A percentile compares a stretch with the other conserved stretches of the same genome.
These are phyloP conservation scores for Drosophila sulfurigaster DNA, from an alignment of 1,140 invertebrate genomes.

Conservation along the genomic window DNA sequence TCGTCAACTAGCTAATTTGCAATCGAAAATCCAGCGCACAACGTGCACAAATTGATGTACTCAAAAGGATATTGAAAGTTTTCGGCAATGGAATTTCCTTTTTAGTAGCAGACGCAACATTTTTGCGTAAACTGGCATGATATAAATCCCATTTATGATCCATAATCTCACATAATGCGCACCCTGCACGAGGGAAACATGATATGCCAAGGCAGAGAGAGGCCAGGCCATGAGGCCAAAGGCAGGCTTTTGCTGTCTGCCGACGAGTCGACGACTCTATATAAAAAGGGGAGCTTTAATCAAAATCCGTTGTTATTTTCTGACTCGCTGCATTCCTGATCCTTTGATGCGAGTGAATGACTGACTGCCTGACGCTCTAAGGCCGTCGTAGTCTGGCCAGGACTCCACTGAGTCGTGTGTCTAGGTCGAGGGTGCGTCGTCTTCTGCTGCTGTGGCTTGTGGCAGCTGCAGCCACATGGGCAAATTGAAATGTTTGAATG, in stretches of 20 bases:
- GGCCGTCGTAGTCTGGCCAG: slow-evolving; percentile 5
- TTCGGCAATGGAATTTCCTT: slow-evolving; percentile 29
- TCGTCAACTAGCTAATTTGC: slow-evolving; percentile 2
- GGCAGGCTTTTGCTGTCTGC: slow-evolving; percentile 21
- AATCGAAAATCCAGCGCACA: slow-evolving; percentile 1
- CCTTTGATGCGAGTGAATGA: slow-evolving; percentile 84
- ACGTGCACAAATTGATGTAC: not conserved
- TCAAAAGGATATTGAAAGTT: not conserved
- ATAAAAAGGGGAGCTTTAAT: slow-evolving; percentile 85
- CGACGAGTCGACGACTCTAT: slow-evolving; percentile 62
- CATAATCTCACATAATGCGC: slow-evolving; percentile 84
- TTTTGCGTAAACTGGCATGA: slow-evolving; percentile 56
- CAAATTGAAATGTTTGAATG: slow-evolving; percentile 84
- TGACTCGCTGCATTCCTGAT: slow-evolving; percentile 85
- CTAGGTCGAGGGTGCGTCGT: slow-evolving; percentile 62
- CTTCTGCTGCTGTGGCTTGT: slow-evolving; percentile 15
- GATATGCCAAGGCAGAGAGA: slow-evolving; percentile 50
- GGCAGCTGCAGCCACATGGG: slow-evolving; percentile 69
- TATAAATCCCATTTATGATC: slow-evolving; percentile 85
- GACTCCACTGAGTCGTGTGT: slow-evolving; percentile 19
- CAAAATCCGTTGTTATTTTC: slow-evolving; percentile 86
- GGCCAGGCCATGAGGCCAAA: not conserved
- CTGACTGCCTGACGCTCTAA: slow-evolving; percentile 37
- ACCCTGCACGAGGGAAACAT: slow-evolving; percentile 69
- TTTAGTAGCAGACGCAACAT: slow-evolving; percentile 12